These are phyloP conservation scores for Hecatera dysodea DNA, from an alignment of 2,888 invertebrate genomes.

Conservation along the genomic window DNA sequence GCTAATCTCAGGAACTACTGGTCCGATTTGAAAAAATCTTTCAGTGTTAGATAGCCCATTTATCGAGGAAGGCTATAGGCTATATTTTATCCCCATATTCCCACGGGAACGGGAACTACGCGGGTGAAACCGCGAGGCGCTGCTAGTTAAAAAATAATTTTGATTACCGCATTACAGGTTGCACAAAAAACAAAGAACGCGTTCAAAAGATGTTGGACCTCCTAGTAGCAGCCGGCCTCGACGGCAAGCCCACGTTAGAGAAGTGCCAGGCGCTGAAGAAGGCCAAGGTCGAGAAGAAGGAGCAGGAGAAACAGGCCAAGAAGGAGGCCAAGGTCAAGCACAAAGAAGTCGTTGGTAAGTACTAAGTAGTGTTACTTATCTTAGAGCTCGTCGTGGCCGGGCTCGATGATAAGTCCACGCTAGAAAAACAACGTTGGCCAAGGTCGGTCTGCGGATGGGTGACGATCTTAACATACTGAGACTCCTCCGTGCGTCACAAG, in stretches of 20 bases:
- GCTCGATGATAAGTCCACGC: not conserved
- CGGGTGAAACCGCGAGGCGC: too few species aligned
- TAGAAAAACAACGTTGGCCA: too few species aligned
- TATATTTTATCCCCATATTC: too few species aligned
- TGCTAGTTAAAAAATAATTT: too few species aligned
- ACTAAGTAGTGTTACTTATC: not conserved
- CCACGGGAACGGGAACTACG: too few species aligned
- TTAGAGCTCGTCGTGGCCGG: not conserved
- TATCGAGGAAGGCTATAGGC: too few species aligned
- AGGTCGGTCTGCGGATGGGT: too few species aligned
- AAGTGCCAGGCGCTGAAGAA: slow-evolving; percentile 86
- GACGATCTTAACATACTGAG: too few species aligned
- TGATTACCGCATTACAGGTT: slow-evolving; percentile 74
- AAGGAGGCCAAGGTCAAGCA: slow-evolving; percentile 84
- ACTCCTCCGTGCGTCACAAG: too few species aligned
- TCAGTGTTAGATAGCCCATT: too few species aligned
- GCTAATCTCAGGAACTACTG: too few species aligned
- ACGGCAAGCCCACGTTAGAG: slow-evolving; percentile 89
- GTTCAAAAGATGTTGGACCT: slow-evolving; percentile 87
- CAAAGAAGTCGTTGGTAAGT: slow-evolving; percentile 77
- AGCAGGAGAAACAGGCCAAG: slow-evolving; percentile 84
- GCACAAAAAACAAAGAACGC: slow-evolving; percentile 89
- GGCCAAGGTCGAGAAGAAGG: slow-evolving; percentile 84
- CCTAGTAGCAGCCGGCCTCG: slow-evolving; percentile 83
- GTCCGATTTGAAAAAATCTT: too few species aligned